Base-by-base conservation (phyloP, 2,888 invertebrate genomes). In the Drosophila infuscata region DNA sequence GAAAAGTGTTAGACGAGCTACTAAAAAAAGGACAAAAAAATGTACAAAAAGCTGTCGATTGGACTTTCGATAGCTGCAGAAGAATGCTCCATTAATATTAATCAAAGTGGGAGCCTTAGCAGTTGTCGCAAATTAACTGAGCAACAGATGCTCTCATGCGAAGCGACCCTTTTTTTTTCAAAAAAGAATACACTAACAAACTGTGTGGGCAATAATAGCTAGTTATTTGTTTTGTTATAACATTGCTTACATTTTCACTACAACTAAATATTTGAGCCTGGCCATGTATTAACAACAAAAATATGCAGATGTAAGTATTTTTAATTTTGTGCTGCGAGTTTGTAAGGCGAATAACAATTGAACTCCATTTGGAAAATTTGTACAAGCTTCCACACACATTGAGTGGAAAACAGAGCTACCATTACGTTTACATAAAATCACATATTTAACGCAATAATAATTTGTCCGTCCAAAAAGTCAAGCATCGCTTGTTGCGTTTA, bases 1-100 rank as follows among this genome's bases (percentile, higher is more conserved):
- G 7, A 56, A 35, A 58, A 53, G 17, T 32, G 35, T n/a, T 11
- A 33, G 9, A 17, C 6, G 25, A 35, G 25, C 15, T 11, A 41
- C 62, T 41, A 49, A 41, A 53, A 76, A 65, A 49, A 62, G 49
- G 60, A n/a, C n/a, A n/a, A n/a, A 65, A 71, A 43, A 51, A 32
- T 35, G 29, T 20, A 59, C 41, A 46, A 63, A 71, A 12, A 48
- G 20, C n/a, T 43, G 30, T 8, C 53, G 53, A 76, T 52, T 35
- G 43, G 25, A 2, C 41, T 62, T 43, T 49, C 38, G 30, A 58
- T 41, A 43, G 68, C 70, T 76, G 66, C 59, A 60, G 48, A 70
- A 64, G 56, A 71, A 66, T 61, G 43, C 56, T 60, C 64, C 70
- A 81, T 87, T 82, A 76, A 77, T 88, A 88, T 71, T 81, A 75